Evolutionary conservation across 2,888 invertebrate species (phyloP).

Genomic region (Dicyrtoma fusca): DNA sequence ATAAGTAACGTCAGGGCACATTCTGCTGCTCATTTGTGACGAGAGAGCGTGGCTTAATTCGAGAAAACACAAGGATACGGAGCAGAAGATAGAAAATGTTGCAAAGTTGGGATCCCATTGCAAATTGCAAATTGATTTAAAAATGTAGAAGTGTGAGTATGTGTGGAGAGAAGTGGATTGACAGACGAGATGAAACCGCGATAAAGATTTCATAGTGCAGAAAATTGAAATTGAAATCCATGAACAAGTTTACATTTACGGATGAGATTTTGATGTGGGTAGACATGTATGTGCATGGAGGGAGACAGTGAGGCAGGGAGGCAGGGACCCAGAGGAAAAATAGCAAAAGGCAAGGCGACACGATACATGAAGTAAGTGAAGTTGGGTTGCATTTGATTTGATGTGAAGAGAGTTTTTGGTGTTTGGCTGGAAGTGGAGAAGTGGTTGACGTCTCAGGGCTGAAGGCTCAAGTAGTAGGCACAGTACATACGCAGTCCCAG

Average conservation of each 20-base stretch:
- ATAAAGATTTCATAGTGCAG: background rate
- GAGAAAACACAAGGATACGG: too few species aligned
- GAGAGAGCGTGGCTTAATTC: too few species aligned
- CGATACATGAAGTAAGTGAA: background rate
- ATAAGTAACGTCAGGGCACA: too few species aligned
- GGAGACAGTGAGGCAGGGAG: background rate
- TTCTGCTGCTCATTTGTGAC: too few species aligned
- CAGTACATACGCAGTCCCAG: background rate
- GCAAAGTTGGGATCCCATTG: too few species aligned
- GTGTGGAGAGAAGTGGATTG: constrained; percentile 4
- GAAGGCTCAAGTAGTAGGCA: background rate
- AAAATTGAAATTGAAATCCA: background rate
- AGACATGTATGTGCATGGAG: background rate
- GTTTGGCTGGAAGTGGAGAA: constrained; percentile 12
- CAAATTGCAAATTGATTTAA: background rate
- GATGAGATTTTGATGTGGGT: too few species aligned
- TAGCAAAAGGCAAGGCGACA: background rate
- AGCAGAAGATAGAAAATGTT: too few species aligned
- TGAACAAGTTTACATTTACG: too few species aligned
- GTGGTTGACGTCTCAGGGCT: background rate
- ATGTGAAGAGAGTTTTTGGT: constrained; percentile 16
- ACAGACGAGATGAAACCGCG: background rate
- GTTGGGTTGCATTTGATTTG: constrained; percentile 13
- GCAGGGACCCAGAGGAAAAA: background rate
- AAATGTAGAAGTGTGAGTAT: constrained; percentile 2